These are phyloP conservation scores for Eulemur mongoz DNA, from an alignment of 2,797 vertebrate genomes.

Conservation along the genomic window DNA sequence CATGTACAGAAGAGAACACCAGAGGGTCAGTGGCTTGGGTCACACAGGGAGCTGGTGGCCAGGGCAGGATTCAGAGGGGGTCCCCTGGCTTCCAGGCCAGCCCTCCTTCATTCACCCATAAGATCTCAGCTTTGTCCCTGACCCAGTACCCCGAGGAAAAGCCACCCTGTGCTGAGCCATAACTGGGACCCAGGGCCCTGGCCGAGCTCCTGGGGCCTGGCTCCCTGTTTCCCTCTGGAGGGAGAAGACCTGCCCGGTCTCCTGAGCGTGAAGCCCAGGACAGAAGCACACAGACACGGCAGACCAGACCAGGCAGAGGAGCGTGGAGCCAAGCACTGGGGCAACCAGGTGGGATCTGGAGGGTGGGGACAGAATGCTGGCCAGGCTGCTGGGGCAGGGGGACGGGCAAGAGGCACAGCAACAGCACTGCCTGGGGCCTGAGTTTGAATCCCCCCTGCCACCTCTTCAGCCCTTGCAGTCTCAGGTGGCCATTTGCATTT, in stretches of 20 bases:
- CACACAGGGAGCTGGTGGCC: neutral
- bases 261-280: neutral
- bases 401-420: slow-evolving; percentile 77
- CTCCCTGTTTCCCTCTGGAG: neutral
- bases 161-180: neutral
- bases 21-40: neutral
- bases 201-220: neutral
- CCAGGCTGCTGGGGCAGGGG: slow-evolving; percentile 75
- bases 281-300: neutral
- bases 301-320: neutral
- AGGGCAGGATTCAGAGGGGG: neutral
- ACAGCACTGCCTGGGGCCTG: slow-evolving; percentile 59
- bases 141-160: neutral
- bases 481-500: neutral
- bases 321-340: accelerated
- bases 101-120: neutral
- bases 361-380: neutral
- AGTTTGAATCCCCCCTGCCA: neutral
- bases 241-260: neutral
- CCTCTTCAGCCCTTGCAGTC: neutral
- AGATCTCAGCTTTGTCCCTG: neutral
- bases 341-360: neutral
- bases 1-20: neutral
- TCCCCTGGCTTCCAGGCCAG: neutral
- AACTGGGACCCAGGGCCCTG: neutral